Percentiles rank a stretch among this genome's conserved stretches.
Evolutionary conservation across 35 echinoderm and acorn worm species (phyloP).

Genomic region (Apostichopus californicus): DNA sequence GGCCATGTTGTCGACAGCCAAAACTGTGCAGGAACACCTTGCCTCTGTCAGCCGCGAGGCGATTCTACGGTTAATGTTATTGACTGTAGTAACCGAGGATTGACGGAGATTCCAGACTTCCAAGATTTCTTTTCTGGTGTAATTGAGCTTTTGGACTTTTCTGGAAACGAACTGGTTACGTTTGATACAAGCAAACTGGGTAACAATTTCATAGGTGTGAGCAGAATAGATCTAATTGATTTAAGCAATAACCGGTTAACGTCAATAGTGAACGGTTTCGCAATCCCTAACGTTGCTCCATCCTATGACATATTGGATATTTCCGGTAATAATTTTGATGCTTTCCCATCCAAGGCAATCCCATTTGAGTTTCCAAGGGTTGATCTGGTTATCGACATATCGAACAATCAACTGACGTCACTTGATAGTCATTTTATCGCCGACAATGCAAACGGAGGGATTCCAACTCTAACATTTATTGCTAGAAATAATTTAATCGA

Average conservation of each 20-base stretch:
- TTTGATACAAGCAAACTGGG: slow-evolving; percentile 24
- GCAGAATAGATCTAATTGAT: neutral
- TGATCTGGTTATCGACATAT: slow-evolving; percentile 25
- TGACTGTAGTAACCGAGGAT: slow-evolving; percentile 29
- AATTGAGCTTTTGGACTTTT: slow-evolving; percentile 4
- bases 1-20: neutral
- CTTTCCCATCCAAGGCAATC: slow-evolving; percentile 21
- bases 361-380: neutral
- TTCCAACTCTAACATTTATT: slow-evolving; percentile 18
- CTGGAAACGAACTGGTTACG: slow-evolving; percentile 12
- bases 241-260: slow-evolving; percentile 11
- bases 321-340: slow-evolving; percentile 14
- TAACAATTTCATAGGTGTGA: neutral
- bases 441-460: neutral
- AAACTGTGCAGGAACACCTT: slow-evolving; percentile 1
- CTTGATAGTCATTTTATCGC: neutral
- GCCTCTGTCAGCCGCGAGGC: neutral
- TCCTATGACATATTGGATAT: slow-evolving; percentile 11
- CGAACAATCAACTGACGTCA: slow-evolving; percentile 28
- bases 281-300: neutral
- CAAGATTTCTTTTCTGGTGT: neutral
- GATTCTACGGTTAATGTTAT: neutral
- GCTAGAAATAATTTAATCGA: slow-evolving; percentile 8
- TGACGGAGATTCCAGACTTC: slow-evolving; percentile 26
- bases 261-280: slow-evolving; percentile 11